These are phyloP conservation scores for Thaumatotibia leucotreta DNA, from an alignment of 1,140 invertebrate genomes.

Conservation along the genomic window DNA sequence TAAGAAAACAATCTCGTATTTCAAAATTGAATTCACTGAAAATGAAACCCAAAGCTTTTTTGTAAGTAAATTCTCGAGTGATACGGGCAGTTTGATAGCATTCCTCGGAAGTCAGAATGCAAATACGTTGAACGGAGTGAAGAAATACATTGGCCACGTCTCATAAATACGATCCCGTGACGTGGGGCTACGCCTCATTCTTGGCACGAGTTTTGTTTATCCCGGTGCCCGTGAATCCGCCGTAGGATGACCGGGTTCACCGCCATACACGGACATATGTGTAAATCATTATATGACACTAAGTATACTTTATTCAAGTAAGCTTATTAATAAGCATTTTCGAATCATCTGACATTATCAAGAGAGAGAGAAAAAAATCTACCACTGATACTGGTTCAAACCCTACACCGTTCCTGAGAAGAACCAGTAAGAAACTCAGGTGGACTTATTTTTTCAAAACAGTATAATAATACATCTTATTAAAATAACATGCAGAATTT, in stretches of 20 bases:
- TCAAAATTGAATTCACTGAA: neutral
- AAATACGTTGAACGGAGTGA: neutral
- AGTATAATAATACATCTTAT: no score
- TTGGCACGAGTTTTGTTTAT: constrained; percentile 30
- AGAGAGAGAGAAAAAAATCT: no score
- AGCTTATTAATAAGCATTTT: no score
- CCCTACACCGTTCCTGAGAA: no score
- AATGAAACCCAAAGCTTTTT: neutral
- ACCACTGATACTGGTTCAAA: no score
- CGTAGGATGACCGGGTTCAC: constrained; percentile 26
- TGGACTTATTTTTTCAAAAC: no score
- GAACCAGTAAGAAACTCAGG: no score
- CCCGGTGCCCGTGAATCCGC: constrained; percentile 27
- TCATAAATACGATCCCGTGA: constrained; percentile 3
- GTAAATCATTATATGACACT: no score
- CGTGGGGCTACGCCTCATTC: neutral
- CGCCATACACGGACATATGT: no score
- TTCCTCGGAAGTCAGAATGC: neutral
- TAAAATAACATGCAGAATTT: no score
- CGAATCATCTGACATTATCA: no score
- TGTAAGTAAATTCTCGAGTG: neutral
- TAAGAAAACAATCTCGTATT: neutral
- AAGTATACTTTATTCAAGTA: no score
- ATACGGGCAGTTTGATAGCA: neutral
- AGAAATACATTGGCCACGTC: neutral